Conservation (phyloP, 2,113 vertebrate genomes). For the Rhabdomys dilectus region DNA sequence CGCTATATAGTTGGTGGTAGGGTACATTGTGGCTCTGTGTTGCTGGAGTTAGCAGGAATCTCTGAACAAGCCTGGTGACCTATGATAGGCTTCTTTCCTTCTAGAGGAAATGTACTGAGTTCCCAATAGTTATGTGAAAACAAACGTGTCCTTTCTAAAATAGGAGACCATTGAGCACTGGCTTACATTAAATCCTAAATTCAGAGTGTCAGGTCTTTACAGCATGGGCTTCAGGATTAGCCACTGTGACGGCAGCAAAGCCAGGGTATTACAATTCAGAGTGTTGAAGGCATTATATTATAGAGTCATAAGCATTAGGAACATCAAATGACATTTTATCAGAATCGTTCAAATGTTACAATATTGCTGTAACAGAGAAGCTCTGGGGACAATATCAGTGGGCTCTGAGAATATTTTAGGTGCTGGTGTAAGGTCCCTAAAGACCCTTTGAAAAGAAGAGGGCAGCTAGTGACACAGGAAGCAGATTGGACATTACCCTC, state of each 20-base stretch:
- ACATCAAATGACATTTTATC: neutral
- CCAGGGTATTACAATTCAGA: neutral
- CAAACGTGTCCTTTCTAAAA: conserved; percentile 6
- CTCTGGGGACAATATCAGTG: neutral
- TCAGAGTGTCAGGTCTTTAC: neutral
- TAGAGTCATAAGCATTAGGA: neutral
- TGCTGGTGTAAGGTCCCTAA: neutral
- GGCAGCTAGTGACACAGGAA: neutral
- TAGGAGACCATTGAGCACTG: neutral
- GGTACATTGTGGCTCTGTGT: neutral
- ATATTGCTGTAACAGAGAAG: neutral
- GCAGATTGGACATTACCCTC: neutral
- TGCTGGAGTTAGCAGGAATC: neutral
- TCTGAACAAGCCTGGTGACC: neutral
- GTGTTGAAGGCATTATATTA: neutral
- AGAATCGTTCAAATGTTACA: conserved; percentile 5
- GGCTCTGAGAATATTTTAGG: neutral
- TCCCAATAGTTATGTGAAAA: neutral
- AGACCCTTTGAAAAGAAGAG: neutral
- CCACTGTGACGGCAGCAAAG: neutral
- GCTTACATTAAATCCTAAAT: conserved; percentile 24
- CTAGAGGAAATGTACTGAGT: neutral
- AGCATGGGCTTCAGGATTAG: neutral
- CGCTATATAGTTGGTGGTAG: neutral
- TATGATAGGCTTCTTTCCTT: neutral